Evolutionary conservation across 2,888 invertebrate genomes (phyloP), one percentile per base, ranked within the genome.

Genomic region (Oscheius sp.): DNA sequence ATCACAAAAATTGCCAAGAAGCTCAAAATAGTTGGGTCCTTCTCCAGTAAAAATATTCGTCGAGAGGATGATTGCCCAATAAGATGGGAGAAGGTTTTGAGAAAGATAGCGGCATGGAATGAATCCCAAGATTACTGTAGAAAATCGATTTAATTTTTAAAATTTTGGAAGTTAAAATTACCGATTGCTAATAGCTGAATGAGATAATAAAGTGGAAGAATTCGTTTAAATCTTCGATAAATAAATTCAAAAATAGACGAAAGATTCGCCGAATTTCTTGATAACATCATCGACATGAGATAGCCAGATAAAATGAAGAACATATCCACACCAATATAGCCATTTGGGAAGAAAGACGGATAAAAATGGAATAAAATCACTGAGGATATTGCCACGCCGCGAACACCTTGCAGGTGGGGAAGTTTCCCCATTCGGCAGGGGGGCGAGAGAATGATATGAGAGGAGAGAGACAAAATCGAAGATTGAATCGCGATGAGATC

Each of bases 261-360:
- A 77, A 71, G 33, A 2, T n/a, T 31, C n/a, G n/a, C n/a, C 8
- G 42, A 27, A 1, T 42, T 42, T 45, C 27, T 42, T 1, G 10
- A 8, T 1, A 61, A 31, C 42, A 79, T 77, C 67, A 79, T 73
- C 29, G 75, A 73, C 68, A 79, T 79, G 12, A 79, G 69, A 42
- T 73, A 79, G 12, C 78, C 78, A 34, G 78, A 78, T 2, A 78
- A 69, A 0, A 78, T 74, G 58, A 76, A 78, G 42, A 78, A 78
- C 76, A 68, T 65, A 67, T 76, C 76, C n/a, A 76, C 75, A 58
- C 75, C 75, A 20, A 72, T 52, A 45, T 71, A 75, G 48, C 75
- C 75, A 71, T 75, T 75, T 4, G 69, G 71, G 23, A 71, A 73
- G 20, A 50, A 37, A 2, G 8, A 23, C 6, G 75, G 75, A 53